These are phyloP conservation scores for Dorcus parallelipipedus DNA, from an alignment of 2,888 invertebrate species.

Conservation along the genomic window DNA sequence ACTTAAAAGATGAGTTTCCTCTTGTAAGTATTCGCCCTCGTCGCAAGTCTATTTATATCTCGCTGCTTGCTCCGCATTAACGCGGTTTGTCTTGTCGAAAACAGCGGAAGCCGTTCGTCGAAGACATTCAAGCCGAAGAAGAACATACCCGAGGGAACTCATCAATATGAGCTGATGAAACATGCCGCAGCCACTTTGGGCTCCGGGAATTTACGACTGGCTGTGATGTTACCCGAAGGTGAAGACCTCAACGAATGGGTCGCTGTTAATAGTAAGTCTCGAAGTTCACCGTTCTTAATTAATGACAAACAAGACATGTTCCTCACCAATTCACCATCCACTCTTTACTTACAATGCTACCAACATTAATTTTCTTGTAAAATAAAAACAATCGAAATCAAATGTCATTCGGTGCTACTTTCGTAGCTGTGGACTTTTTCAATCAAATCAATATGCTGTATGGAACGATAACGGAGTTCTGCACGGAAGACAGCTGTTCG, in stretches of 20 bases:
- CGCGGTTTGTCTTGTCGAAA: no score
- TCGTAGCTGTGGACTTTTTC: conserved; percentile 95
- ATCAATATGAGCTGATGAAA: conserved; percentile 98
- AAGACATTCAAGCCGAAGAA: conserved; percentile 99
- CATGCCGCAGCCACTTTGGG: conserved; percentile 98
- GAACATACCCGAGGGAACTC: conserved; percentile 97
- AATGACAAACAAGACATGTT: background rate
- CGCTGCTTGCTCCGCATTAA: background rate
- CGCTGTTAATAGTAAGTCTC: conserved; percentile 92
- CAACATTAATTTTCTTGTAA: background rate
- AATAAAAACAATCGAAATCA: background rate
- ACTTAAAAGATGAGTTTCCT: conserved; percentile 58
- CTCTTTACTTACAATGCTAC: background rate
- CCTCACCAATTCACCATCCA: background rate
- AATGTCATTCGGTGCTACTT: no score
- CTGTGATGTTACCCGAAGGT: conserved; percentile 96
- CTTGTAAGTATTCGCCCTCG: conserved; percentile 54
- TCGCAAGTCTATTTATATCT: conserved; percentile 28
- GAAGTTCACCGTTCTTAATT: background rate
- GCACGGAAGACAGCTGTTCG: conserved; percentile 93
- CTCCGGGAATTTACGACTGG: conserved; percentile 92
- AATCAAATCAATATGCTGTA: conserved; percentile 99
- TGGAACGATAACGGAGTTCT: conserved; percentile 99
- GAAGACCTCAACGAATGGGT: conserved; percentile 99
- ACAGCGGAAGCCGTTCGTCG: conserved; percentile 82